Conservation (phyloP, 1,140 invertebrate species). For the Homarus americanus region DNA sequence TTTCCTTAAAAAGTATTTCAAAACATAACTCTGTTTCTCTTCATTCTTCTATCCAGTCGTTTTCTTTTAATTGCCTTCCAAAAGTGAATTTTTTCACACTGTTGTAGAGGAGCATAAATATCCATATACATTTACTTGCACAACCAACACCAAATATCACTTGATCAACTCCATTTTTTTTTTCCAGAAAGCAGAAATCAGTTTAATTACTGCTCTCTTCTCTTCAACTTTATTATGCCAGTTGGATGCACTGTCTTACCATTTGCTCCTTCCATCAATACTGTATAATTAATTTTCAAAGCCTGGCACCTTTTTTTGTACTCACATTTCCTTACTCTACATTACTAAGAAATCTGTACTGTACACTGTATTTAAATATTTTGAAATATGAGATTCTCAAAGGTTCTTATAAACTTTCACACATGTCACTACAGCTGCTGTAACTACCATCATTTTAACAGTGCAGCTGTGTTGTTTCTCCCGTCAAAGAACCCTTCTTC, state of each 20-base stretch:
- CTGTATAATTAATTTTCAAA: not conserved
- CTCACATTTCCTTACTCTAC: not conserved
- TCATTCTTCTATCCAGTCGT: not conserved
- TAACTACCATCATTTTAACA: not conserved
- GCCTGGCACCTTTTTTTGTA: not conserved
- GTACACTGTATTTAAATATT: not conserved
- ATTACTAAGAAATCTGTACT: not conserved
- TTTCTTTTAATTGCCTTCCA: too few species aligned
- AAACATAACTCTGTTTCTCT: not conserved
- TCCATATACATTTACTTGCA: not conserved
- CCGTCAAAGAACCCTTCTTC: too few species aligned
- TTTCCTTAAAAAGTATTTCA: not conserved
- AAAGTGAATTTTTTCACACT: not conserved
- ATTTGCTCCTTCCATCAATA: slow-evolving; percentile 6
- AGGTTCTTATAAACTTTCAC: not conserved
- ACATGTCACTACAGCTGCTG: not conserved
- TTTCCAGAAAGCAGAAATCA: not conserved
- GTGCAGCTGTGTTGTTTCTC: not conserved
- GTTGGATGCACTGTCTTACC: not conserved
- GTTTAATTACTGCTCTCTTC: too few species aligned
- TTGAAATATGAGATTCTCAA: not conserved
- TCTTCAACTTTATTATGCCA: too few species aligned
- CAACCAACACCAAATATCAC: not conserved
- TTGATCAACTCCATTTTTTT: not conserved
- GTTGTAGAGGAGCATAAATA: not conserved